Evolutionary conservation across 2,888 invertebrate species (phyloP).

Genomic region (Prosopocoilus inquinatus): DNA sequence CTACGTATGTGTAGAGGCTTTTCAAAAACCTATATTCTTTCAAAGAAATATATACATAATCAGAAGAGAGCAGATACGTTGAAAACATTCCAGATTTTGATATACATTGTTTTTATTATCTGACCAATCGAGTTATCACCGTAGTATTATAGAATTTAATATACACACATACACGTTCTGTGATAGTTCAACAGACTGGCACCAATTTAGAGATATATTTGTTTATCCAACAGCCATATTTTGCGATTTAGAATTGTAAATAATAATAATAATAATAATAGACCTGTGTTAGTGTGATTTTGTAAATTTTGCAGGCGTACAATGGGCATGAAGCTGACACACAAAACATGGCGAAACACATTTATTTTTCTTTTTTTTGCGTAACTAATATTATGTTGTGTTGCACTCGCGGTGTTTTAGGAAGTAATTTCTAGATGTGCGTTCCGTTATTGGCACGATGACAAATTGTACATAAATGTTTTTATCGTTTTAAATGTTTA

Average conservation of each 20-base stretch:
- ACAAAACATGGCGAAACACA: not conserved
- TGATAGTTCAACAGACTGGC: constrained; percentile 49
- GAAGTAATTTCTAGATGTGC: not conserved
- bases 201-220: constrained; percentile 38
- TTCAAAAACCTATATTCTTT: too few relatives aligned
- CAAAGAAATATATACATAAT: too few relatives aligned
- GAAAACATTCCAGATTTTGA: constrained; percentile 6
- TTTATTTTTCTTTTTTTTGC: not conserved
- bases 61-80: too few relatives aligned
- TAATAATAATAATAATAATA: not conserved
- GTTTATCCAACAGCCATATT: constrained; percentile 29
- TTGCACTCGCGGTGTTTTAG: too few relatives aligned
- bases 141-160: constrained; percentile 15
- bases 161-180: constrained; percentile 43
- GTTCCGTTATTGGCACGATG: not conserved
- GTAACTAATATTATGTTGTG: not conserved
- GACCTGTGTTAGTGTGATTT: not conserved
- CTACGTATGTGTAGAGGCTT: too few relatives aligned
- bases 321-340: too few relatives aligned
- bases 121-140: constrained; percentile 12
- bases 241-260: constrained; percentile 3
- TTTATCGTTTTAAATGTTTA: constrained; percentile 7
- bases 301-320: not conserved
- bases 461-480: constrained; percentile 4
- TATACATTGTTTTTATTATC: constrained; percentile 13